phyloP scores from a whole-genome alignment of 2,797 vertebrate species.

The Dicrostonyx torquatus region DNA sequence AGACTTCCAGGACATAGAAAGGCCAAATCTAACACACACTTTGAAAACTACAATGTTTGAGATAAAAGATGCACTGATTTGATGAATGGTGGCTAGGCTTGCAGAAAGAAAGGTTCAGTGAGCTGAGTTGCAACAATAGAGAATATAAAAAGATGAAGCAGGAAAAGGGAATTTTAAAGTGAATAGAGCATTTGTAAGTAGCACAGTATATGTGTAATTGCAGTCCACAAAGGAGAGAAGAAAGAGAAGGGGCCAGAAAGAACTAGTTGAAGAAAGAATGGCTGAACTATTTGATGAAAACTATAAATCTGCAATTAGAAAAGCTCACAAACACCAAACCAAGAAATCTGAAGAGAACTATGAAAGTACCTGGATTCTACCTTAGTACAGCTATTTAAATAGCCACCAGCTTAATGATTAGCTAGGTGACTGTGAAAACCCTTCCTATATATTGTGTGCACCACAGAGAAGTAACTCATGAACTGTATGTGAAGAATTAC shows the following conservation, averaged over 20 bases:
- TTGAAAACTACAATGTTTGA: not conserved
- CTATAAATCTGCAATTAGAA: not conserved
- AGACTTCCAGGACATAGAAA: not conserved
- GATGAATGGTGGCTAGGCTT: not conserved
- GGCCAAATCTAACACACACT: not conserved
- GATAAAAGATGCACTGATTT: not conserved
- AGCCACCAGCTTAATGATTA: not conserved
- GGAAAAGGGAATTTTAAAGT: not conserved
- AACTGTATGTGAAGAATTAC: slow-evolving; percentile 7
- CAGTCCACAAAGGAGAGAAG: not conserved
- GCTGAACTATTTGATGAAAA: not conserved
- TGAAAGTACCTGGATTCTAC: not conserved
- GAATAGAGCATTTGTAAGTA: not conserved
- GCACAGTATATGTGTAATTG: not conserved
- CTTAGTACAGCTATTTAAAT: not conserved
- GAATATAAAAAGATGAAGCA: not conserved
- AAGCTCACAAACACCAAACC: not conserved
- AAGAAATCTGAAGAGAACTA: not conserved
- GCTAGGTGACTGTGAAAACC: not conserved
- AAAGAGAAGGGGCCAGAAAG: not conserved
- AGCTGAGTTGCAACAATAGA: not conserved
- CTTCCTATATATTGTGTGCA: not conserved
- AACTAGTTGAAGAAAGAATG: not conserved
- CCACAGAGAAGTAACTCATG: not conserved
- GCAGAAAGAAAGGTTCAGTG: not conserved